phyloP scores from a whole-genome alignment of 2,113 vertebrate genomes.

The Hemicordylus capensis region DNA sequence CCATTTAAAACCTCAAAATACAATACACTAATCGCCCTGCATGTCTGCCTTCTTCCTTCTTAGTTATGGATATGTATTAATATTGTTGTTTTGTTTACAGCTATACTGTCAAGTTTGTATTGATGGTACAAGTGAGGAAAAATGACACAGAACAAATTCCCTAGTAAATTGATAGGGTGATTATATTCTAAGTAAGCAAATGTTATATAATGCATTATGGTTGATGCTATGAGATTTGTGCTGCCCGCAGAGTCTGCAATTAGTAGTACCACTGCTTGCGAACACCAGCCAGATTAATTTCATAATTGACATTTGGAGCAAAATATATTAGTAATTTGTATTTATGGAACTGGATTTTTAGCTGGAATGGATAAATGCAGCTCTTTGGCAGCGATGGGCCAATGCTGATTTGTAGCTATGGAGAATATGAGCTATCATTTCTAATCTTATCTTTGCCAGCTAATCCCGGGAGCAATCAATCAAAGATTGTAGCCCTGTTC shows the following conservation, averaged over 20 bases:
- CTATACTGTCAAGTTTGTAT: conserved; percentile 23
- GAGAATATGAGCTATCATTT: conserved; percentile 29
- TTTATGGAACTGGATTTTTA: conserved; percentile 27
- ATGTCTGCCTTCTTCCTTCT: background rate
- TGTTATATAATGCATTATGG: conserved; percentile 37
- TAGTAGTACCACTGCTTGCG: conserved; percentile 54
- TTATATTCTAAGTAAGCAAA: conserved; percentile 56
- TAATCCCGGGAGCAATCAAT: conserved; percentile 16
- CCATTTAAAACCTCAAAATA: conserved; percentile 16
- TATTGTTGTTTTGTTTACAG: conserved; percentile 29
- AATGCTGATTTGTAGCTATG: background rate
- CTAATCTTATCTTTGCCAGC: conserved; percentile 15
- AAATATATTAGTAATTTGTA: conserved; percentile 53
- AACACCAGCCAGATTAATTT: conserved; percentile 58
- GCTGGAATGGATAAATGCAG: conserved; percentile 12
- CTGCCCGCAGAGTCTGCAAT: conserved; percentile 44
- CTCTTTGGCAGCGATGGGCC: background rate
- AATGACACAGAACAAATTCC: conserved; percentile 38
- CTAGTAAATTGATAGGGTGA: conserved; percentile 54
- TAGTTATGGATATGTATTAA: conserved; percentile 34
- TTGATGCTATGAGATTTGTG: conserved; percentile 46
- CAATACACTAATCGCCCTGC: background rate
- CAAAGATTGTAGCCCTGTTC: background rate
- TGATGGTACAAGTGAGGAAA: conserved; percentile 24
- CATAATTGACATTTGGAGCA: conserved; percentile 52